A percentile compares a stretch with the other conserved stretches of the same genome.
Conservation (phyloP, 2,888 invertebrate species). For the Epinotia demarniana region DNA sequence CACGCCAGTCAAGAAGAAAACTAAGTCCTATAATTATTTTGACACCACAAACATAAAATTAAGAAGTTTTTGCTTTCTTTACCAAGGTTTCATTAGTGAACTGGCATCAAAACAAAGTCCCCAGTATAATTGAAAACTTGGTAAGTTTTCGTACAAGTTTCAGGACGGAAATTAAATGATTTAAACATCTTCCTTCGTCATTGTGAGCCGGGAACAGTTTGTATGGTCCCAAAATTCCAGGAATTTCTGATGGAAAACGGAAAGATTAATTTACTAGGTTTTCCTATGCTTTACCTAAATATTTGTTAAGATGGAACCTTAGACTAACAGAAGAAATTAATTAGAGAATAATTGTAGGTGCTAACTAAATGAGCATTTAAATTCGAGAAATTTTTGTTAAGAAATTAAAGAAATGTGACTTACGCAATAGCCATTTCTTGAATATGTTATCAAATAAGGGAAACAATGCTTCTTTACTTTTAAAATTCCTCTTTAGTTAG, state of each 20-base stretch:
- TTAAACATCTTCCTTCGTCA: constrained; percentile 10
- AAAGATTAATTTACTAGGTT: neutral
- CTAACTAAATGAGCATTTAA: neutral
- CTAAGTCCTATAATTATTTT: too few species aligned
- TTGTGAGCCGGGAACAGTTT: constrained; percentile 13
- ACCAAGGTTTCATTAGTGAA: constrained; percentile 10
- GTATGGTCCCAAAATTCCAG: constrained; percentile 11
- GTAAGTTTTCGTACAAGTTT: constrained; percentile 25
- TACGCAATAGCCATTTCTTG: neutral
- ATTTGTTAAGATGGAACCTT: neutral
- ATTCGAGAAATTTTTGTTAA: neutral
- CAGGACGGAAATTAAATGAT: constrained; percentile 23
- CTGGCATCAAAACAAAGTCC: neutral
- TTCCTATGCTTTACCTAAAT: neutral
- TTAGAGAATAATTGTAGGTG: too few species aligned
- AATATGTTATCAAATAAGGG: too few species aligned
- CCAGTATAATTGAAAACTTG: constrained; percentile 15
- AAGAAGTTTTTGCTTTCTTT: constrained; percentile 17
- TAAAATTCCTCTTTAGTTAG: too few species aligned
- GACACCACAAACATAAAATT: neutral
- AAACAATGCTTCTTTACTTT: too few species aligned
- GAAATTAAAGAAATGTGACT: neutral
- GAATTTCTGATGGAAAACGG: constrained; percentile 3
- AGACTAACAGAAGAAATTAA: neutral
- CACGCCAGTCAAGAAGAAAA: too few species aligned